phyloP scores from a whole-genome alignment of 2,113 vertebrate species.

The Cyrtonyx montezumae region DNA sequence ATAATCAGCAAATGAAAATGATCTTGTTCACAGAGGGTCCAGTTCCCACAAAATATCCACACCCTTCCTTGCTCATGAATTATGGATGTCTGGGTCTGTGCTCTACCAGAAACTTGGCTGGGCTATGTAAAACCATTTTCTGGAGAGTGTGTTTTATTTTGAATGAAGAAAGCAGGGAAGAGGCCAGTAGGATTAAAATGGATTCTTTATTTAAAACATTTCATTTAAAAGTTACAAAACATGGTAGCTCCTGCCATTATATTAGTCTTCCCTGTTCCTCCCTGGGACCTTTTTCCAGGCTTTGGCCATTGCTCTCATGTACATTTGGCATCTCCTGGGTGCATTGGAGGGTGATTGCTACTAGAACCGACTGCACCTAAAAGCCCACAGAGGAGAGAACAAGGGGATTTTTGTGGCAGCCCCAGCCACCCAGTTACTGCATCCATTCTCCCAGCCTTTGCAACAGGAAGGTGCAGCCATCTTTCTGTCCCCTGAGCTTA shows the following conservation, averaged over 20 bases:
- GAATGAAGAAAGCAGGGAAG: conserved; percentile 59
- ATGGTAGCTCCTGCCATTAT: conserved; percentile 35
- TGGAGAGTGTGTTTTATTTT: conserved; percentile 57
- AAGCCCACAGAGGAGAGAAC: background rate
- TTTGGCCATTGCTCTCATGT: background rate
- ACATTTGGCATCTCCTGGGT: background rate
- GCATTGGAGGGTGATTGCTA: conserved; percentile 1
- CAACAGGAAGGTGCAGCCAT: conserved; percentile 31
- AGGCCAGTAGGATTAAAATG: conserved; percentile 62
- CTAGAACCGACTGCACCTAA: rapidly evolving
- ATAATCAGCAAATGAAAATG: conserved; percentile 66
- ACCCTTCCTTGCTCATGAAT: conserved; percentile 64
- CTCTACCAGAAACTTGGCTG: conserved; percentile 67
- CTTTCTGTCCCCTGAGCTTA: conserved; percentile 26
- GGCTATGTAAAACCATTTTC: conserved; percentile 48
- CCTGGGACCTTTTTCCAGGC: conserved; percentile 6
- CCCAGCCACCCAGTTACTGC: background rate
- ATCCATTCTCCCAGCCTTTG: conserved; percentile 25
- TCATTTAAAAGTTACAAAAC: conserved; percentile 12
- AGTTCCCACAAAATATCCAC: conserved; percentile 62
- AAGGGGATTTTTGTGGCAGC: conserved; percentile 40
- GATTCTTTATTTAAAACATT: conserved; percentile 63
- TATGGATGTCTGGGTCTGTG: conserved; percentile 59
- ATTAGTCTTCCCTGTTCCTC: background rate
- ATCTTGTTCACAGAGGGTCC: conserved; percentile 44